Conservation (phyloP, 2,113 vertebrate genomes). For the Monopterus albus region DNA sequence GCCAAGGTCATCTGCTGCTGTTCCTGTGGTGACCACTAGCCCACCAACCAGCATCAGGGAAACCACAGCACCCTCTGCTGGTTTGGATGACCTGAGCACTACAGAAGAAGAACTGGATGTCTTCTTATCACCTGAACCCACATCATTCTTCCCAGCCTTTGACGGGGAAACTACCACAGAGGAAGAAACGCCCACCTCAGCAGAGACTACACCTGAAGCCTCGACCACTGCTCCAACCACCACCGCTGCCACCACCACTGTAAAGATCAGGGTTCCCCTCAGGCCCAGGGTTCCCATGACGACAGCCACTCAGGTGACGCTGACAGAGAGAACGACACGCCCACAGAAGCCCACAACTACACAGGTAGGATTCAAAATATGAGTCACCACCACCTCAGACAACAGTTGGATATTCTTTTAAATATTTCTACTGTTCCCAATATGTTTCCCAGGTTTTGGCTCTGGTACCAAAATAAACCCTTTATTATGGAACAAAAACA, state of each 20-base stretch:
- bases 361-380: constrained; percentile 67
- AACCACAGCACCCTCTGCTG: constrained; percentile 55
- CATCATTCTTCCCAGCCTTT: constrained; percentile 27
- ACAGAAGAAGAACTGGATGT: constrained; percentile 74
- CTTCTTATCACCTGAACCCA: constrained; percentile 75
- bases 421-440: no score
- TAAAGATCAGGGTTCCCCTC: constrained; percentile 60
- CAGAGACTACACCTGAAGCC: constrained; percentile 55
- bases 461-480: neutral
- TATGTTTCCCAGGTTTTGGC: neutral
- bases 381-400: neutral
- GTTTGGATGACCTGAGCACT: constrained; percentile 68
- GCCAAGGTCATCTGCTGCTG: constrained; percentile 53
- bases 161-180: constrained; percentile 60
- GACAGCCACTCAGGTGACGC: constrained; percentile 59
- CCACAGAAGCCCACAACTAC: constrained; percentile 63
- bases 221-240: constrained; percentile 41
- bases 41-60: constrained; percentile 39
- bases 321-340: constrained; percentile 66
- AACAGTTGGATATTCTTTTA: neutral
- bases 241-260: constrained; percentile 14
- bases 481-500: no score
- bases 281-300: constrained; percentile 72
- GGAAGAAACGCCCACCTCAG: constrained; percentile 53
- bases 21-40: constrained; percentile 68